A percentile compares a stretch with the other conserved stretches of the same genome.
phyloP scores from a whole-genome alignment of 2,797 vertebrate species.

The Falco novaeseelandiae region DNA sequence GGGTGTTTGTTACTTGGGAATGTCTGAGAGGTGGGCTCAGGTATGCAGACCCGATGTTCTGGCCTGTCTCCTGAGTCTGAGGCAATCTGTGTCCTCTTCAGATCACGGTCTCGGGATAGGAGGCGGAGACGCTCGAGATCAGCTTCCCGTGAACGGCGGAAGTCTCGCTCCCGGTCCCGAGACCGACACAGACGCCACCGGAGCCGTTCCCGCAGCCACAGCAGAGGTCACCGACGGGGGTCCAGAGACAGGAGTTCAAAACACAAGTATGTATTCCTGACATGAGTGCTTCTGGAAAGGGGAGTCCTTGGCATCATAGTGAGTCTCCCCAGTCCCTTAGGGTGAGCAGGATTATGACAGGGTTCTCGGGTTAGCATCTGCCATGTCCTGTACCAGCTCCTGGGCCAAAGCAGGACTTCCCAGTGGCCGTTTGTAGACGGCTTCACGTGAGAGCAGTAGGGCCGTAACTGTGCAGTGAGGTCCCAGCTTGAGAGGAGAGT shows the following conservation, averaged over 20 bases:
- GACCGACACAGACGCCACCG: constrained; percentile 83
- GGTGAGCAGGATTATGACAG: not conserved
- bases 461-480: not conserved
- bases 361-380: not conserved
- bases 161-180: constrained; percentile 86
- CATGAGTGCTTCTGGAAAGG: not conserved
- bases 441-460: rapidly evolving
- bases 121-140: constrained; percentile 84
- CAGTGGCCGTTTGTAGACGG: rapidly evolving
- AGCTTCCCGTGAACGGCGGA: constrained; percentile 78
- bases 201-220: constrained; percentile 86
- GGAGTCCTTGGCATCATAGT: not conserved
- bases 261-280: constrained; percentile 84
- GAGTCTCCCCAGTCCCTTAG: not conserved
- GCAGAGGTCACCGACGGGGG: constrained; percentile 85
- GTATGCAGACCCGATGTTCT: rapidly evolving
- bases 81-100: not conserved
- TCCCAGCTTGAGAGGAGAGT: not conserved
- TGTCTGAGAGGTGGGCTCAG: not conserved
- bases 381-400: not conserved
- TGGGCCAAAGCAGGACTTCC: not conserved
- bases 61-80: not conserved
- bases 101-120: constrained; percentile 90
- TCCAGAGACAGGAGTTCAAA: constrained; percentile 84
- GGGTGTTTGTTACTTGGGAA: rapidly evolving